Evolutionary conservation across 1,140 invertebrate species (phyloP).

Genomic region (Teleopsis dalmanni): DNA sequence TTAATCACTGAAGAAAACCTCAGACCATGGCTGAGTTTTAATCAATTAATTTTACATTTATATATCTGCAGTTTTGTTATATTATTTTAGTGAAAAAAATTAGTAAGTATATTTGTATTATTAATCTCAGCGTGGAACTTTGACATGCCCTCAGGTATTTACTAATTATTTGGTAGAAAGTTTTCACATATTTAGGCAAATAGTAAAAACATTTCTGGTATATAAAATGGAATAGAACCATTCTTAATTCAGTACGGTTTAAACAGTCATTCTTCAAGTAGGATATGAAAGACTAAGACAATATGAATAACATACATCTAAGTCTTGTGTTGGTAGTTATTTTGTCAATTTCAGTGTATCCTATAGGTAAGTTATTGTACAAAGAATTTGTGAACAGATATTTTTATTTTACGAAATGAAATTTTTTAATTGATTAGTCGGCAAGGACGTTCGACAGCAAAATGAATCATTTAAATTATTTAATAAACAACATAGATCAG

Average conservation of each 20-base stretch:
- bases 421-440: too few relatives aligned
- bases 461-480: neutral
- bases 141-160: constrained; percentile 6
- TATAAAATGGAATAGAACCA: constrained; percentile 21
- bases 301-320: constrained; percentile 21
- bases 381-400: too few relatives aligned
- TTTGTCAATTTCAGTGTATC: constrained; percentile 15
- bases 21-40: too few relatives aligned
- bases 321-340: constrained; percentile 26
- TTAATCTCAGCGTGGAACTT: neutral
- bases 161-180: neutral
- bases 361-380: constrained; percentile 23
- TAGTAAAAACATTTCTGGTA: constrained; percentile 22
- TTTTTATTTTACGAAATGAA: too few relatives aligned
- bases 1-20: too few relatives aligned
- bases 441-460: too few relatives aligned
- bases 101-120: neutral
- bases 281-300: constrained; percentile 9
- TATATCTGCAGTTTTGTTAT: neutral
- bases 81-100: neutral
- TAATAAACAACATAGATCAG: constrained; percentile 4
- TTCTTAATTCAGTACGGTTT: constrained; percentile 26
- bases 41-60: too few relatives aligned
- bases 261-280: constrained; percentile 20
- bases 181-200: too few relatives aligned